phyloP scores from a whole-genome alignment of 53 echinoderm and acorn worm species.

The Actinopyga echinites region DNA sequence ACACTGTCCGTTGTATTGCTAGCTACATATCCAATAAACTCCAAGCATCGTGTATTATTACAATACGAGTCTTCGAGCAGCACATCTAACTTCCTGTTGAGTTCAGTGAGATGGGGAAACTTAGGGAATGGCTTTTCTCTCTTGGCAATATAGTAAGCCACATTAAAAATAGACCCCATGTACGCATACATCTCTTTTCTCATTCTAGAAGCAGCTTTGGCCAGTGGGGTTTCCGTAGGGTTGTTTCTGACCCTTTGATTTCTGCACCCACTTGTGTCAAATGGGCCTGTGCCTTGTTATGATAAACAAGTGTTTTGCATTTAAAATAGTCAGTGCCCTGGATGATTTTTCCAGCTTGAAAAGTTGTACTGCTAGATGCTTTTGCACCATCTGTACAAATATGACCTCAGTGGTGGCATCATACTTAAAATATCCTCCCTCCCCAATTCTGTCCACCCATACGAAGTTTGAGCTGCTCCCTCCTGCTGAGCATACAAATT shows the following conservation, averaged over 20 bases:
- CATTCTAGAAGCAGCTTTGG: slow-evolving; percentile 7
- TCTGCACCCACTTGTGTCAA: background rate
- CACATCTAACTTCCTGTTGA: background rate
- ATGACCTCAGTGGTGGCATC: background rate
- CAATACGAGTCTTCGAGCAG: background rate
- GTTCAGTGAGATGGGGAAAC: background rate
- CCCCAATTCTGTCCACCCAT: no score
- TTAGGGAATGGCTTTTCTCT: background rate
- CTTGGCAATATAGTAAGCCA: slow-evolving; percentile 15
- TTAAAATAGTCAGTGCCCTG: background rate
- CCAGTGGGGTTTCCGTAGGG: background rate
- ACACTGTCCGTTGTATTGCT: background rate
- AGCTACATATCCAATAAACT: background rate
- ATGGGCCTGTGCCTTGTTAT: background rate
- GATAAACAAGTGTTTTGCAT: background rate
- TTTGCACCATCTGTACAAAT: background rate
- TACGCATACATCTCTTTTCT: background rate
- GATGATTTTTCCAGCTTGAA: background rate
- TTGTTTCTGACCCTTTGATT: slow-evolving; percentile 1
- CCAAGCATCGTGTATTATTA: background rate
- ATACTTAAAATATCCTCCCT: no score
- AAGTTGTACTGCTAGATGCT: background rate
- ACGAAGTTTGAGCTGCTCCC: no score
- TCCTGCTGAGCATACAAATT: no score
- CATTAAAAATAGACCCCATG: background rate